Evolutionary conservation across 2,888 invertebrate species (phyloP).

Genomic region (Callosobruchus maculatus): DNA sequence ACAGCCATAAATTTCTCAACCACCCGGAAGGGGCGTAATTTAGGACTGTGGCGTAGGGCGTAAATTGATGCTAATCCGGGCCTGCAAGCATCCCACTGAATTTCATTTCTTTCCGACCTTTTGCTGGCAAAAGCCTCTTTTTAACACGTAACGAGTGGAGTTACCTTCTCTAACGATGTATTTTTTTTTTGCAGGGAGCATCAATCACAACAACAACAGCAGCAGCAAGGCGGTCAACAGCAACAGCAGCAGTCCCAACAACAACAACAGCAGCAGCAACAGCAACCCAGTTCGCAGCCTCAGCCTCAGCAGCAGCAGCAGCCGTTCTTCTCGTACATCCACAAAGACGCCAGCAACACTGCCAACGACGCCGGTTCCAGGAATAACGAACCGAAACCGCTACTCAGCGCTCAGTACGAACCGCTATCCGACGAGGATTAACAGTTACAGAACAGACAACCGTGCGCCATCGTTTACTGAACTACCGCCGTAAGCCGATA

Average conservation of each 20-base stretch:
- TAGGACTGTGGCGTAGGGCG: too few relatives aligned
- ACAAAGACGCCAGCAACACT: conserved; percentile 49
- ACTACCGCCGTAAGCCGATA: not conserved
- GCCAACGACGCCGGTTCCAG: conserved; percentile 46
- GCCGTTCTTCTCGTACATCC: conserved; percentile 65
- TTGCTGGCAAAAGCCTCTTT: too few relatives aligned
- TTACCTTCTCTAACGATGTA: not conserved
- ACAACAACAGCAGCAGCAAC: conserved; percentile 21
- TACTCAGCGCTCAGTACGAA: conserved; percentile 88
- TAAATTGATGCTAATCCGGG: too few relatives aligned
- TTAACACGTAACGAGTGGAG: too few relatives aligned
- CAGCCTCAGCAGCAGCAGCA: too few relatives aligned
- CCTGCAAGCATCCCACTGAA: too few relatives aligned
- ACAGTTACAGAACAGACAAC: conserved; percentile 34
- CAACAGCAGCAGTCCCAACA: conserved; percentile 44
- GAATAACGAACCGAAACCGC: conserved; percentile 74
- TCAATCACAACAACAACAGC: too few relatives aligned
- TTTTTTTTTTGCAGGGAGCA: conserved; percentile 26
- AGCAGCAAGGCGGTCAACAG: too few relatives aligned
- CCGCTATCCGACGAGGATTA: conserved; percentile 91
- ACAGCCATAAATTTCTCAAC: too few relatives aligned
- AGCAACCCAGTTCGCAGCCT: conserved; percentile 38
- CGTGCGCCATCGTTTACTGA: conserved; percentile 13
- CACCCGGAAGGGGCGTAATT: too few relatives aligned
- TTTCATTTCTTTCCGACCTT: too few relatives aligned